Base-by-base conservation (phyloP, 2,797 vertebrate species). In the Smutsia gigantea region DNA sequence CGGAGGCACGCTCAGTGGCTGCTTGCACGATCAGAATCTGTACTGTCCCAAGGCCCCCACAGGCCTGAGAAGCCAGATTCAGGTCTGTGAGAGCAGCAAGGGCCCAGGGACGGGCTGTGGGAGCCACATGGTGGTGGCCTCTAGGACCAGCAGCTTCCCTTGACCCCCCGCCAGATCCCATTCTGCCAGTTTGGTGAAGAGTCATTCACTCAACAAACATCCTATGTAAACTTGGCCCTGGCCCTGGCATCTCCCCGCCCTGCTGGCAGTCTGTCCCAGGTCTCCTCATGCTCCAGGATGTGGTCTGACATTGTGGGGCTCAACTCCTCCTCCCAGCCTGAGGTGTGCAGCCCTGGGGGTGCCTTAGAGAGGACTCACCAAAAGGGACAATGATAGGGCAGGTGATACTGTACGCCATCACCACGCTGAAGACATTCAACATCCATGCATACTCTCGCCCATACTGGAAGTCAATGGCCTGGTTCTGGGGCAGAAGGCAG, bases 381-480 rank as follows among this genome's bases (percentile, higher is more conserved):
- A 99, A 99, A 81, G 99, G 99, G 34, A 99, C 99, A 3, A 99
- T 99, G 98, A 99, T 98, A 69, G 99, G 99, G 97, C 99, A 99
- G 10, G 99, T 99, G 98, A 99, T 99, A 98, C 99, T 99, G 98
- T 99, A 99, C 15, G 99, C 99, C 99, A 99, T 99, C 72, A 99
- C 99, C n/a, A 99, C 99, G 0, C 99, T 99, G 98, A 99, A 99
- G 98, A 99, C 99, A 49, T 99, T 99, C 98, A 99, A 99, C 92
- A 99, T 99, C 99, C 99, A 99, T 11, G 99, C 99, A 0, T 99
- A 99, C 96, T 99, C 99, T 84, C 99, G 98, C 88, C 99, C 99
- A 57, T 99, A 99, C 98, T 99, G 99, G 98, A 99, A 99, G 98
- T 99, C 99, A 51, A 99, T 99, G 79, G 99, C 99, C 97, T 99